Evolutionary conservation across 2,113 vertebrate species (phyloP), one percentile per base, ranked within the genome.

Genomic region (Columbina picui): DNA sequence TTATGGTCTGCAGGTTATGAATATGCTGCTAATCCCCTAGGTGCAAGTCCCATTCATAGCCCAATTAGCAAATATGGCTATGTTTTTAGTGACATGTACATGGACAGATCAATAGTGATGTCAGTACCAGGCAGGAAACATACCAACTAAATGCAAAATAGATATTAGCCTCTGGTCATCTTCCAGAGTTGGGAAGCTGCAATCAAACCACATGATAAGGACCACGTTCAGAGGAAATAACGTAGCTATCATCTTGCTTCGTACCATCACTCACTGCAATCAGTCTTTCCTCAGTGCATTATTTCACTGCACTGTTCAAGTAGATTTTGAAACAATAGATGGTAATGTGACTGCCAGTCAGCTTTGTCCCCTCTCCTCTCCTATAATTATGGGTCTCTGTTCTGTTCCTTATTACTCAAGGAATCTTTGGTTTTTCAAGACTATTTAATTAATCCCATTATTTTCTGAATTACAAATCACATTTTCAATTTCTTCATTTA

Each of bases 401-500:
- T 95, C 45, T 69, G 36, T 53, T 82, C 50, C 55, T 85, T 79
- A 80, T 56, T 90, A 76, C n/a, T 85, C 45, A 74, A 92, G 27
- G 59, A 94, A 79, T 86, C 57, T 86, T 83, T 45, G 29, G 5
- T 10, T 93, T 87, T 88, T 60, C 23, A 10, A 27, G 19, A 69
- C 49, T 92, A 43, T 90, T 93, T 84, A 89, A 92, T 88, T 60
- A 94, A 94, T 67, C 10, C 32, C 64, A 64, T 77, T 84, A 64
- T 50, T 92, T 90, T 69, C 27, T 41, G 14, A 83, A 79, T 91
- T 93, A 86, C 47, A 65, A 70, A 86, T 47, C 60, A 30, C 19
- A 32, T 83, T 77, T 84, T 91, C 32, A 87, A 27, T 93, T 94
- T 87, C 39, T 71, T 53, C 19, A n/a, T 45, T 85, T 90, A 45